phyloP scores from a whole-genome alignment of 2,797 vertebrate genomes.

The Heterohyrax brucei region DNA sequence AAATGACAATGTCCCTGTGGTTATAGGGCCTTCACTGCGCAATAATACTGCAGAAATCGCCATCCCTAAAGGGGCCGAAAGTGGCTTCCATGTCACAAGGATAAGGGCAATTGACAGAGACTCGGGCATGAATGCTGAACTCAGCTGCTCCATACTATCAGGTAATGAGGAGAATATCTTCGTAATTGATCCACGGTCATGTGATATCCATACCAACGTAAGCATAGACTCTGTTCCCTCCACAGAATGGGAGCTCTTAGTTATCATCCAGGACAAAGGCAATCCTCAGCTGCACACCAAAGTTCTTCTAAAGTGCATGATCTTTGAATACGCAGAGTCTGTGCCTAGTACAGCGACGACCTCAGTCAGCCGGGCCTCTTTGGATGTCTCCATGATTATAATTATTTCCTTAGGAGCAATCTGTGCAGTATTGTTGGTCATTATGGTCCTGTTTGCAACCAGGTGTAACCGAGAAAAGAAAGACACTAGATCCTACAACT shows the following conservation, averaged over 20 bases:
- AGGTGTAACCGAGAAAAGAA: conserved; percentile 97
- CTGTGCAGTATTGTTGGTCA: conserved; percentile 95
- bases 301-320: conserved; percentile 93
- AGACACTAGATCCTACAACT: conserved; percentile 97
- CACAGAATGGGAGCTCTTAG: conserved; percentile 94
- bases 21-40: conserved; percentile 93
- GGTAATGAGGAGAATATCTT: conserved; percentile 96
- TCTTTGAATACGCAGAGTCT: conserved; percentile 93
- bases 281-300: conserved; percentile 94
- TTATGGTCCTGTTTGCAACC: conserved; percentile 98
- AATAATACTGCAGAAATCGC: conserved; percentile 96
- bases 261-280: conserved; percentile 97
- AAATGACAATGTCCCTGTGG: conserved; percentile 96
- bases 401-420: conserved; percentile 97
- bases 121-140: conserved; percentile 96
- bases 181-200: conserved; percentile 95
- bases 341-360: conserved; percentile 92
- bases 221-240: conserved; percentile 93
- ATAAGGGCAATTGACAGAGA: conserved; percentile 96
- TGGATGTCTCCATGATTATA: conserved; percentile 97
- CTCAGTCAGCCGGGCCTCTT: conserved; percentile 91
- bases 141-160: conserved; percentile 94
- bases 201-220: conserved; percentile 96
- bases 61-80: conserved; percentile 95
- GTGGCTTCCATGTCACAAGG: conserved; percentile 93